These are phyloP conservation scores for Hemithea aestivaria DNA, from an alignment of 2,888 invertebrate genomes.

Conservation along the genomic window DNA sequence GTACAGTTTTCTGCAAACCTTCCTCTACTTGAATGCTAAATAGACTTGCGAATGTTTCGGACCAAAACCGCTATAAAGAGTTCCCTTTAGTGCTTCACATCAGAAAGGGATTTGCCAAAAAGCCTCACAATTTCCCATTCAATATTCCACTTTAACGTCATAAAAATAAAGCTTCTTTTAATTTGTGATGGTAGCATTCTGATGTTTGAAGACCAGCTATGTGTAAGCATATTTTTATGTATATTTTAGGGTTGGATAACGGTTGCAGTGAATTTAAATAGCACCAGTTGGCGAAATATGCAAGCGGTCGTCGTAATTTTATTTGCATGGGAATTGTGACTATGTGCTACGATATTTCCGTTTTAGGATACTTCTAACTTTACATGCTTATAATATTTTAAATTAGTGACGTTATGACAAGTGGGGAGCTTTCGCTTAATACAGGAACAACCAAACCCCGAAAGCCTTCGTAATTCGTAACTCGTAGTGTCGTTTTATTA, in stretches of 20 bases:
- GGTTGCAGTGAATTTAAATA: conserved; percentile 57
- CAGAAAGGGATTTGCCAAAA: conserved; percentile 39
- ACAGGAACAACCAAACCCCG: too few species aligned
- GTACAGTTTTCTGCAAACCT: conserved; percentile 21
- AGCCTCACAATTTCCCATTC: conserved; percentile 28
- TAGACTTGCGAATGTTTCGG: conserved; percentile 26
- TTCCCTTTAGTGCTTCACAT: conserved; percentile 37
- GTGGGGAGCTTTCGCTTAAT: too few species aligned
- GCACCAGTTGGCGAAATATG: conserved; percentile 45
- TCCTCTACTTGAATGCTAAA: conserved; percentile 38
- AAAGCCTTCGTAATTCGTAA: too few species aligned
- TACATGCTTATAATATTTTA: too few species aligned
- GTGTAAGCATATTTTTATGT: conserved; percentile 50
- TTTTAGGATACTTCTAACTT: too few species aligned
- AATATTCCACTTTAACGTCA: conserved; percentile 24
- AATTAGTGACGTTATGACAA: too few species aligned
- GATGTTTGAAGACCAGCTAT: conserved; percentile 31
- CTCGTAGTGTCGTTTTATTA: too few species aligned
- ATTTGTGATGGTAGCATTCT: conserved; percentile 6
- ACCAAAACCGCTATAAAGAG: conserved; percentile 34
- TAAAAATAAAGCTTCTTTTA: conserved; percentile 6
- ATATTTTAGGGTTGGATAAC: conserved; percentile 46
- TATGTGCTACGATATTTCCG: neutral
- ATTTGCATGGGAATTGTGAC: conserved; percentile 33
- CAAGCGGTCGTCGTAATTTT: conserved; percentile 41